Evolutionary conservation across 92 coral and sea anemone species (phyloP).

Genomic region (Paragorgia papillata): DNA sequence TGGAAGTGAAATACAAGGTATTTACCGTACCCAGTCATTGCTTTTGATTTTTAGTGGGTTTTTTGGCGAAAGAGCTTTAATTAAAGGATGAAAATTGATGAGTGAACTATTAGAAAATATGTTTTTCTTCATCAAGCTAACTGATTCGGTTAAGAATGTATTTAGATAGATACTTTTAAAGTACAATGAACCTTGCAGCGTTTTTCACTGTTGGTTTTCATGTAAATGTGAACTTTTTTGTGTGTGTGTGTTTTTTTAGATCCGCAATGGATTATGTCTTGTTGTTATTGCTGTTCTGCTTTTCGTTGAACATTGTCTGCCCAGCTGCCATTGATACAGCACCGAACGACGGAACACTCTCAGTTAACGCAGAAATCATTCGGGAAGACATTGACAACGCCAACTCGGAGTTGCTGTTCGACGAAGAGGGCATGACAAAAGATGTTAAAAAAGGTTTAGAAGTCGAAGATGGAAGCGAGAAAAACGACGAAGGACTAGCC

Average conservation of each 20-base stretch:
- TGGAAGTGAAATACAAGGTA: not conserved
- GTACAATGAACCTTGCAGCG: too few species aligned
- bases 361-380: not conserved
- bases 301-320: not conserved
- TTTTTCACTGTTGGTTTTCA: too few species aligned
- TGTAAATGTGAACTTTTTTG: too few species aligned
- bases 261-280: conserved; percentile 13
- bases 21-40: too few species aligned
- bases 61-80: too few species aligned
- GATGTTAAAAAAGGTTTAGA: not conserved
- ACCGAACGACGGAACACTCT: conserved; percentile 1
- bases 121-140: too few species aligned
- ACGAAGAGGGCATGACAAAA: not conserved
- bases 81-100: too few species aligned
- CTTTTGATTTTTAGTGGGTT: too few species aligned
- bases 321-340: not conserved
- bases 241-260: not conserved
- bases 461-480: not conserved
- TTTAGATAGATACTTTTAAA: too few species aligned
- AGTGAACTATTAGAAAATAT: too few species aligned
- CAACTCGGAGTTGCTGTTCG: not conserved
- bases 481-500: not conserved
- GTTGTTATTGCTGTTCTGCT: conserved; percentile 2
- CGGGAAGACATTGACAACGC: conserved; percentile 1
- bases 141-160: too few species aligned